A percentile compares a stretch with the other conserved stretches of the same genome.
Evolutionary conservation across 2,113 vertebrate genomes (phyloP).

Genomic region (Salvelinus fontinalis): DNA sequence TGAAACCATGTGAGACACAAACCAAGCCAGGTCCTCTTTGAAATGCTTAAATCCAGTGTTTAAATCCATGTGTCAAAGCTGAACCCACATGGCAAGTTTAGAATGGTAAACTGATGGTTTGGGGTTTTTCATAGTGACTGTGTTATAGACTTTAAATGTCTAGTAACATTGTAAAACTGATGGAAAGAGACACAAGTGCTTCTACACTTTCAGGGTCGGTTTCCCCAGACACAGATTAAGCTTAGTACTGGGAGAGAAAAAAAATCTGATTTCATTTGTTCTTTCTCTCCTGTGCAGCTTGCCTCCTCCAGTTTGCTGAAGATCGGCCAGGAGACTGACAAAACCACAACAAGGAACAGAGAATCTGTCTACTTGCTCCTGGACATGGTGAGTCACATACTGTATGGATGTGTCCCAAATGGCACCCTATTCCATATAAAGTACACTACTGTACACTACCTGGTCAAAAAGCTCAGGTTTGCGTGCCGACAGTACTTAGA

Average conservation of each 20-base stretch:
- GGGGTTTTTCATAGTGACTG: not conserved
- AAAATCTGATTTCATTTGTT: not conserved
- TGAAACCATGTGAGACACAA: not conserved
- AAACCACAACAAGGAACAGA: conserved; percentile 95
- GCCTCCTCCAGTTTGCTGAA: conserved; percentile 96
- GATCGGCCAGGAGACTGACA: conserved; percentile 98
- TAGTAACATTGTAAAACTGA: too few species aligned
- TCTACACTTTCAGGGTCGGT: too few species aligned
- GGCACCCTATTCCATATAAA: too few species aligned
- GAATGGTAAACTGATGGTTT: not conserved
- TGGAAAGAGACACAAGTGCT: too few species aligned
- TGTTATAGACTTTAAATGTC: too few species aligned
- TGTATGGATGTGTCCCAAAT: too few species aligned
- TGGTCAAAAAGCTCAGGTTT: too few species aligned
- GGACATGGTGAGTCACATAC: conserved; percentile 86
- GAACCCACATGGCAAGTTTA: not conserved
- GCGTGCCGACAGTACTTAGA: too few species aligned
- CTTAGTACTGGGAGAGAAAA: too few species aligned
- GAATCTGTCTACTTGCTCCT: conserved; percentile 97
- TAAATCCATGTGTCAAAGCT: not conserved
- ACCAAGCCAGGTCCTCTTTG: not conserved
- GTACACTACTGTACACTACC: too few species aligned
- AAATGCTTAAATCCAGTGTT: not conserved
- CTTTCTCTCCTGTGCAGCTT: conserved; percentile 73
- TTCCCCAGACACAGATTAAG: too few species aligned